Evolutionary conservation across 2,113 vertebrate genomes (phyloP).

Genomic region (Catharus minimus): DNA sequence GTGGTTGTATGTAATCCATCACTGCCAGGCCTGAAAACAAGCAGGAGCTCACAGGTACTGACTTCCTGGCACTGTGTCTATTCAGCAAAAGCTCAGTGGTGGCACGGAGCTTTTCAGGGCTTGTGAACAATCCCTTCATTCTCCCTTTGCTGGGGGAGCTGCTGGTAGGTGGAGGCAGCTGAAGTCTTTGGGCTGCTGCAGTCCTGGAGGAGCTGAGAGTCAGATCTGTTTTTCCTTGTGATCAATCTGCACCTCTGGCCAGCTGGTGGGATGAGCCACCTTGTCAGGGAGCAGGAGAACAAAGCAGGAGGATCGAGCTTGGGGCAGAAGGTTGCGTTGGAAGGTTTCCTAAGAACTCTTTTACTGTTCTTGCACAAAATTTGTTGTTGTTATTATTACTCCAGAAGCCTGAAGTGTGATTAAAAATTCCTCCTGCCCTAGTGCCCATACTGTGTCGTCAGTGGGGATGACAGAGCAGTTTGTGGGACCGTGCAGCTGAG

Average conservation of each 20-base stretch:
- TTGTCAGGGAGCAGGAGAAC: background rate
- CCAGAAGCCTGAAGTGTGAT: background rate
- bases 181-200: background rate
- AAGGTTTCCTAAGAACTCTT: background rate
- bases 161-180: background rate
- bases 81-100: background rate
- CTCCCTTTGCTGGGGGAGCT: background rate
- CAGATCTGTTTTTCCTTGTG: background rate
- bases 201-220: background rate
- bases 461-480: background rate
- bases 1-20: conserved; percentile 52
- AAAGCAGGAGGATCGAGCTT: background rate
- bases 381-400: background rate
- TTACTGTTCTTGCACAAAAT: background rate
- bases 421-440: background rate
- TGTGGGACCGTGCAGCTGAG: background rate
- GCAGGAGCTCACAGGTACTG: conserved; percentile 37
- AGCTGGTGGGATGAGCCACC: background rate
- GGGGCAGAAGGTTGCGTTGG: background rate
- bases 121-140: background rate
- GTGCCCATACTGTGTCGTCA: background rate
- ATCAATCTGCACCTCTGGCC: accelerated
- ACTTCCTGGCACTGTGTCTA: background rate
- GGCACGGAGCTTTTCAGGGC: background rate
- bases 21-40: conserved; percentile 58